Evolutionary conservation across 2,797 vertebrate species (phyloP).

Genomic region (Siniperca obscura): DNA sequence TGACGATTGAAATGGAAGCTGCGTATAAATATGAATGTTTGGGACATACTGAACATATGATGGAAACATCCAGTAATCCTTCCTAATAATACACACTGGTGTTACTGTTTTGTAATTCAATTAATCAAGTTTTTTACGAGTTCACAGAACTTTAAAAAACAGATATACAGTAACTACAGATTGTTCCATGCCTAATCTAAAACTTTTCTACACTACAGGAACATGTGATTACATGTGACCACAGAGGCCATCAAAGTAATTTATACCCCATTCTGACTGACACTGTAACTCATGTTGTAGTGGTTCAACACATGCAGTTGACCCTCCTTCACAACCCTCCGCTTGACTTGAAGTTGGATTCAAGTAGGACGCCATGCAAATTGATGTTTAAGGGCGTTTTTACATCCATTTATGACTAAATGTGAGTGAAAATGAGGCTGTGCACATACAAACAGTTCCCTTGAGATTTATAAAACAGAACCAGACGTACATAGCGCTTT

Average conservation of each 20-base stretch:
- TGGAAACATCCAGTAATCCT: neutral
- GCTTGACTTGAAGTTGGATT: neutral
- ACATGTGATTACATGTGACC: neutral
- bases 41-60: neutral
- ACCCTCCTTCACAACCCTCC: neutral
- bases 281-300: neutral
- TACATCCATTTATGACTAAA: too few relatives aligned
- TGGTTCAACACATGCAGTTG: neutral
- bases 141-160: neutral
- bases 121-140: too few relatives aligned
- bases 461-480: too few relatives aligned
- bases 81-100: too few relatives aligned
- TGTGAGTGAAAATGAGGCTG: too few relatives aligned
- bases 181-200: neutral
- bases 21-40: neutral
- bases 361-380: neutral
- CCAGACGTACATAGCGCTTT: too few relatives aligned
- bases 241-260: neutral
- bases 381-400: too few relatives aligned
- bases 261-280: neutral
- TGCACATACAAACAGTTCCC: too few relatives aligned
- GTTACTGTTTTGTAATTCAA: too few relatives aligned
- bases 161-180: neutral
- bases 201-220: neutral
- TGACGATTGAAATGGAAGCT: neutral